These are phyloP conservation scores for Oreonectes daqikongensis DNA, from an alignment of 2,797 vertebrate genomes.

Conservation along the genomic window DNA sequence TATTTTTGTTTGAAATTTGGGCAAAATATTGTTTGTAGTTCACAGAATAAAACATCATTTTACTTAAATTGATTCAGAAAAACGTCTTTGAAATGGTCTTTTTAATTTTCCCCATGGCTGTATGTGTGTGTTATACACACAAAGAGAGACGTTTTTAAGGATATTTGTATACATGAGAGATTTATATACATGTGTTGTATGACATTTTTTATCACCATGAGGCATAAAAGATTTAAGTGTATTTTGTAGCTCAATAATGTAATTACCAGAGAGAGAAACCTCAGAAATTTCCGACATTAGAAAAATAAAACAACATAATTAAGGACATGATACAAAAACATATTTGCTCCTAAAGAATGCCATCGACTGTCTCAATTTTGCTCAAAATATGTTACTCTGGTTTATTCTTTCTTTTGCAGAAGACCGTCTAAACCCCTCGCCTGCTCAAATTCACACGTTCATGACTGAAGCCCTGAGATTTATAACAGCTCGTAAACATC, in stretches of 20 bases:
- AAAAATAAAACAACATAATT: no score
- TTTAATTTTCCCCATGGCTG: no score
- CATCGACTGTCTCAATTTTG: slow-evolving; percentile 7
- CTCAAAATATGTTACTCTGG: neutral
- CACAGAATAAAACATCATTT: no score
- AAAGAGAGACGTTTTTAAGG: no score
- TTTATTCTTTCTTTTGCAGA: slow-evolving; percentile 11
- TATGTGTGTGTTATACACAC: no score
- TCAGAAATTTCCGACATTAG: no score
- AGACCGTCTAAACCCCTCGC: neutral
- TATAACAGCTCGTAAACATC: slow-evolving; percentile 36
- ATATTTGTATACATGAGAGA: neutral
- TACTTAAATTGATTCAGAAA: no score
- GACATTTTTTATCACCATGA: neutral
- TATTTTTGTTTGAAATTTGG: no score
- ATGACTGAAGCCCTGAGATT: slow-evolving; percentile 14
- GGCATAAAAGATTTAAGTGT: neutral
- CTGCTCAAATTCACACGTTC: slow-evolving; percentile 3
- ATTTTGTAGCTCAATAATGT: neutral
- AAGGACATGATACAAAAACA: no score
- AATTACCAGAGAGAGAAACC: no score
- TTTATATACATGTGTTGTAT: neutral
- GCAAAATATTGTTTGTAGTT: no score
- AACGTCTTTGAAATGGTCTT: no score
- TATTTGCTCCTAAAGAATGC: neutral